Percentiles rank a stretch among this genome's conserved stretches.
phyloP scores from a whole-genome alignment of 2,113 vertebrate genomes.

The Orientallactaga bullata region DNA sequence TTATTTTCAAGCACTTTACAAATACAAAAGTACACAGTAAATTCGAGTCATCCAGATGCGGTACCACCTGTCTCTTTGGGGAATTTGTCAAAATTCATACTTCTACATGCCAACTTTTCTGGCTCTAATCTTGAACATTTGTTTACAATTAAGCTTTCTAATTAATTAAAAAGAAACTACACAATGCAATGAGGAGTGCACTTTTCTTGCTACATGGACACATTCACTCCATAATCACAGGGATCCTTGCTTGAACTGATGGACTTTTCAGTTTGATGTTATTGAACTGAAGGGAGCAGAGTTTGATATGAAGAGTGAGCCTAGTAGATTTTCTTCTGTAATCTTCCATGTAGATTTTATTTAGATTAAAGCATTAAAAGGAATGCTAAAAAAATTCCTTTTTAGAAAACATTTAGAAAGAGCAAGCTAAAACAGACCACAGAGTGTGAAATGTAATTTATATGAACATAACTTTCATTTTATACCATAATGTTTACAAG shows the following conservation, averaged over 20 bases:
- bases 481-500: not conserved
- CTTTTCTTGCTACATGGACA: not conserved
- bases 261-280: not conserved
- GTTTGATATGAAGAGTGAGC: not conserved
- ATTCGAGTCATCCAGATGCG: not conserved
- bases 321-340: not conserved
- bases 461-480: not conserved
- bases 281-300: slow-evolving; percentile 21
- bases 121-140: not conserved
- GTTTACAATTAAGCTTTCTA: slow-evolving; percentile 28
- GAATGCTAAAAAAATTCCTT: slow-evolving; percentile 41
- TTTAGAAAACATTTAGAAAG: slow-evolving; percentile 23
- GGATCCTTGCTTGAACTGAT: slow-evolving; percentile 38
- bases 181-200: not conserved
- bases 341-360: not conserved
- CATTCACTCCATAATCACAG: not conserved
- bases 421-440: not conserved
- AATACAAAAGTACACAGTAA: slow-evolving; percentile 4
- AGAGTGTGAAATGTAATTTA: slow-evolving; percentile 7
- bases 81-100: not conserved
- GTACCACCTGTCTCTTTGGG: not conserved
- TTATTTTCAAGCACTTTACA: slow-evolving; percentile 59
- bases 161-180: slow-evolving; percentile 21
- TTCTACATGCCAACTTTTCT: not conserved
- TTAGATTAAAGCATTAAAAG: not conserved